Percentiles rank a stretch among this genome's conserved stretches.
These are phyloP conservation scores for Himalopsyche japonica DNA, from an alignment of 2,888 invertebrate genomes.

Conservation along the genomic window DNA sequence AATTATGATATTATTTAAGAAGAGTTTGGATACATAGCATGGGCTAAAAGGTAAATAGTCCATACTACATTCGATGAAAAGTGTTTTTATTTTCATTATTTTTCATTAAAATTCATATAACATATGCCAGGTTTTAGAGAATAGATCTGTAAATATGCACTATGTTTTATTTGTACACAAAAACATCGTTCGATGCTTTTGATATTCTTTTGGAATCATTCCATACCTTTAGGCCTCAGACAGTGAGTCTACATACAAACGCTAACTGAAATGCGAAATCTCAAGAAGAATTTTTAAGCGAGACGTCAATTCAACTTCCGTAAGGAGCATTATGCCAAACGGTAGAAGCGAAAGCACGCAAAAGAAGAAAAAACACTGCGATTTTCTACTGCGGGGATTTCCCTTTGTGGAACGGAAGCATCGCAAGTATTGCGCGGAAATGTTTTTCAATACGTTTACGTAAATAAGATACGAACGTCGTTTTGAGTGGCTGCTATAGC, in stretches of 20 bases:
- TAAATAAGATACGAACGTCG: conserved; percentile 14
- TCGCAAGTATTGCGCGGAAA: background rate
- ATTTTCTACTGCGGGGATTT: background rate
- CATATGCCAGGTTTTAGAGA: too few relatives aligned
- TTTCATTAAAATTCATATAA: too few relatives aligned
- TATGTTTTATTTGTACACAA: background rate
- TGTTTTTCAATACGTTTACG: conserved; percentile 21
- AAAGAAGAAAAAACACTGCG: background rate
- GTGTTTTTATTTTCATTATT: too few relatives aligned
- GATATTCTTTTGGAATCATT: background rate
- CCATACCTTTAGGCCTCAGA: background rate
- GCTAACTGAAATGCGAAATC: background rate
- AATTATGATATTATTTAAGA: too few relatives aligned
- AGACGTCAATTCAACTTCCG: conserved; percentile 4
- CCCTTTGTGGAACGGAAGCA: conserved; percentile 9
- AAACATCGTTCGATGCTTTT: background rate
- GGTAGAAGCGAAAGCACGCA: background rate
- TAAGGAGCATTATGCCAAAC: conserved; percentile 2
- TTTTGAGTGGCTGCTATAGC: background rate
- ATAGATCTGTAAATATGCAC: too few relatives aligned
- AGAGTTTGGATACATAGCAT: too few relatives aligned
- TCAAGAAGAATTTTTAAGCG: background rate
- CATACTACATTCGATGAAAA: too few relatives aligned
- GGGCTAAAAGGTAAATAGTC: too few relatives aligned
- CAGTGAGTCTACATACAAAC: background rate